Evolutionary conservation across 2,888 invertebrate species (phyloP), one percentile per base, ranked within the genome.

Genomic region (Drosophila conformis): DNA sequence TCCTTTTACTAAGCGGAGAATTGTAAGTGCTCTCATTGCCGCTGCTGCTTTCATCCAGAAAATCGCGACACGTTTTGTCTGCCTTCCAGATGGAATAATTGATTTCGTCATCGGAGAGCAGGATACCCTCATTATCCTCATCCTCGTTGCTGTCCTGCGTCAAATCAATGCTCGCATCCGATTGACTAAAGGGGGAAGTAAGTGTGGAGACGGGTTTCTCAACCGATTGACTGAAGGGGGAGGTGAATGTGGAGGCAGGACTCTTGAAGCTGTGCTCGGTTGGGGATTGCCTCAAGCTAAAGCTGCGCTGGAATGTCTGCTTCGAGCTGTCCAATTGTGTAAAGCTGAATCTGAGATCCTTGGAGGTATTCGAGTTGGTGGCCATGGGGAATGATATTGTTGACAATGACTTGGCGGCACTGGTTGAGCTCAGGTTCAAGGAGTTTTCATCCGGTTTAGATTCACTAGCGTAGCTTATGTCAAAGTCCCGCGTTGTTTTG

Each of bases 41-140:
- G 8, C 63, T 70, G 25, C 29, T 61, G 4, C 49, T 57, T 6
- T 57, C 60, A 8, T 73, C 51, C 7, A 51, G 46, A 15, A 57
- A 15, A 4, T 64, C 42, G 1, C 40, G 62, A 15, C 46, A 61
- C 3, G 81, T 77, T 64, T 87, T 91, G 60, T 91, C 78, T 10
- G 91, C 89, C 58, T 87, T 90, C 85, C 94, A 93, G 56, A 95
- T 90, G 0, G 95, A 95, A 92, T 95, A 95, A 85, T 95, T 94
- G 29, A 95, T 92, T 93, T 96, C 95, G 79, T 95, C 95, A 84
- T 96, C 95, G 2, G 93, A 93, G 29, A 93, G 79, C 11, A 92
- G 49, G 11, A 89, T 77, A 51, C 94, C 94, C n/a, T 88, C 87
- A 58, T 82, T 67, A 25, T 69, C 69, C 35, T 40, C 42, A 27